Conservation (phyloP, 2,113 vertebrate genomes). For the Coregonus clupeaformis region DNA sequence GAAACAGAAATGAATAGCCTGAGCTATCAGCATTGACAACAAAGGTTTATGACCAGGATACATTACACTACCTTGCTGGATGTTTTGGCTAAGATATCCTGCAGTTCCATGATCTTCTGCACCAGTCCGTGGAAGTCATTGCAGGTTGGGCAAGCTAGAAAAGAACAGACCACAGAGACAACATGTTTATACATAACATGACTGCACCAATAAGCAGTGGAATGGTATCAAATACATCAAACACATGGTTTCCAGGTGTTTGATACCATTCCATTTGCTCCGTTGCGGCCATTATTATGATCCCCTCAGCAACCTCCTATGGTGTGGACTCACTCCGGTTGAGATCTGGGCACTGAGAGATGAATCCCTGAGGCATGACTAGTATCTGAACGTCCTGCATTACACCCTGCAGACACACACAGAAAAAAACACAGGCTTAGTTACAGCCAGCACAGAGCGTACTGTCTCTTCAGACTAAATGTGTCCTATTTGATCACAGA, state of each 20-base stretch:
- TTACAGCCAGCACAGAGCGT: neutral
- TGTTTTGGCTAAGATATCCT: slow-evolving; percentile 96
- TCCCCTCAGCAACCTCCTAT: too few relatives aligned
- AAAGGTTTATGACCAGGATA: neutral
- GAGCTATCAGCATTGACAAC: neutral
- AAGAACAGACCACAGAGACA: slow-evolving; percentile 51
- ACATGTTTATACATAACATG: neutral
- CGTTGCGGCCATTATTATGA: too few relatives aligned
- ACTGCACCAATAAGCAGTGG: neutral
- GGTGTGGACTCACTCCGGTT: slow-evolving; percentile 93
- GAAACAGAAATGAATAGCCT: slow-evolving; percentile 2
- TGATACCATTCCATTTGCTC: too few relatives aligned
- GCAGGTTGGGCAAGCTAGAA: slow-evolving; percentile 93
- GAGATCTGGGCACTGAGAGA: slow-evolving; percentile 96
- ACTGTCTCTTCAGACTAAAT: neutral
- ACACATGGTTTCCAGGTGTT: too few relatives aligned
- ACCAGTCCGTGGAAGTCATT: slow-evolving; percentile 98
- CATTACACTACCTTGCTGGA: slow-evolving; percentile 89
- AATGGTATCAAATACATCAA: too few relatives aligned
- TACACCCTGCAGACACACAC: slow-evolving; percentile 79
- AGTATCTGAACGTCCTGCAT: slow-evolving; percentile 97
- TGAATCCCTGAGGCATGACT: slow-evolving; percentile 97
- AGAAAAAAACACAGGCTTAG: neutral
- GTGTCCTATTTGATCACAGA: neutral
- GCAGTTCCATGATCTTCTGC: slow-evolving; percentile 99